Evolutionary conservation across 1,140 invertebrate species (phyloP).

Genomic region (Pseudomyrmex flavicornis): DNA sequence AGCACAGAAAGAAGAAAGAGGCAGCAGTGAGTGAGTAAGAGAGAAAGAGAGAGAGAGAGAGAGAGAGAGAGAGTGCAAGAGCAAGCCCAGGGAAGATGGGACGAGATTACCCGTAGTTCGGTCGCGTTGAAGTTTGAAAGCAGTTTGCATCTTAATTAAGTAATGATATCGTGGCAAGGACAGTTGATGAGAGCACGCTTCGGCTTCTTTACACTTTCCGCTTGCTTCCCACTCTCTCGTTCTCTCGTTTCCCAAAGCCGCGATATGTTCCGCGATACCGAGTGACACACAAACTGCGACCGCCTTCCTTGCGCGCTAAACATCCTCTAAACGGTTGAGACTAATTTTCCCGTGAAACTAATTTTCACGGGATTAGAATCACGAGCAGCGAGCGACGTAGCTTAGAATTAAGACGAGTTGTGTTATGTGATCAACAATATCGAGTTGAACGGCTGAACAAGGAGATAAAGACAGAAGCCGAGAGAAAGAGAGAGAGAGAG

Average conservation of each 20-base stretch:
- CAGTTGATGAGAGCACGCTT: conserved; percentile 49
- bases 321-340: conserved; percentile 39
- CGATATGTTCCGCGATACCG: conserved; percentile 33
- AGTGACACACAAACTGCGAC: conserved; percentile 9
- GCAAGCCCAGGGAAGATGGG: background rate
- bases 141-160: conserved; percentile 74
- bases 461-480: background rate
- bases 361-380: conserved; percentile 58
- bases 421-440: conserved; percentile 47
- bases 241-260: conserved; percentile 4
- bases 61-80: background rate
- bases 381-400: conserved; percentile 13
- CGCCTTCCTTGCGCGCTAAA: background rate
- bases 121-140: conserved; percentile 62
- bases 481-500: background rate
- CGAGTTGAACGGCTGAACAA: conserved; percentile 1
- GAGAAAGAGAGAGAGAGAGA: too few relatives aligned
- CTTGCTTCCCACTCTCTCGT: background rate
- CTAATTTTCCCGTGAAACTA: conserved; percentile 66
- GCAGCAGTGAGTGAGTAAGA: background rate
- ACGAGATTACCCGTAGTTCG: conserved; percentile 57
- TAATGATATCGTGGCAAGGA: conserved; percentile 65
- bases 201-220: background rate
- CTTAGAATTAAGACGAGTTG: conserved; percentile 37
- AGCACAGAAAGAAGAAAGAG: background rate